These are phyloP conservation scores for Xiphophorus hellerii DNA, from an alignment of 2,113 vertebrate genomes.

Conservation along the genomic window DNA sequence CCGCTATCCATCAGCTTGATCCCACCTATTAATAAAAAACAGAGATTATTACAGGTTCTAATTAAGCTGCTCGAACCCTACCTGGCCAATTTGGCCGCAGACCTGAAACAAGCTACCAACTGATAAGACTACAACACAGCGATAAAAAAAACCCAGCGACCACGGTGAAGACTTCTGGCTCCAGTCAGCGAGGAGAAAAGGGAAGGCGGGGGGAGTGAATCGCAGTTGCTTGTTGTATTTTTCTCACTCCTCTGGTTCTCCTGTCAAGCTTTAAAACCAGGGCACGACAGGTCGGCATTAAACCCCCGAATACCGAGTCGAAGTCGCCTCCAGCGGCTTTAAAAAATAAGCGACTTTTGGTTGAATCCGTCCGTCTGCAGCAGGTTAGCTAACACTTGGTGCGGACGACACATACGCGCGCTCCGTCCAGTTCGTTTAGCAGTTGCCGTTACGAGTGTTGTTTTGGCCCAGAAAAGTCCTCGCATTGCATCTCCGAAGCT, in stretches of 20 bases:
- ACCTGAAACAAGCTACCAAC: constrained; percentile 57
- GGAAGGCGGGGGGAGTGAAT: constrained; percentile 18
- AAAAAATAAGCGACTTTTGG: constrained; percentile 19
- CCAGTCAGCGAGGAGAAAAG: constrained; percentile 31
- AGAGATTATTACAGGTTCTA: constrained; percentile 8
- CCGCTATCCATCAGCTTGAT: constrained; percentile 23
- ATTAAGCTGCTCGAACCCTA: constrained; percentile 23
- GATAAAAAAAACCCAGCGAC: constrained; percentile 30
- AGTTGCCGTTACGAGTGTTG: constrained; percentile 26
- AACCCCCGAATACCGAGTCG: constrained; percentile 20
- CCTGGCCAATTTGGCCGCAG: constrained; percentile 34
- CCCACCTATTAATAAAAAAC: not conserved
- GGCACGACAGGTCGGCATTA: constrained; percentile 11
- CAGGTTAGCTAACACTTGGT: constrained; percentile 78
- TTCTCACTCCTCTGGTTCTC: constrained; percentile 17
- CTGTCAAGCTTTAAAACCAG: constrained; percentile 19
- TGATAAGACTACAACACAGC: constrained; percentile 51
- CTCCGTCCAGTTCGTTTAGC: constrained; percentile 43
- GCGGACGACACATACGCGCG: constrained; percentile 55
- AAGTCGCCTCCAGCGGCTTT: constrained; percentile 23
- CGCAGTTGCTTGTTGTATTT: constrained; percentile 23
- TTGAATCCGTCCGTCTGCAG: constrained; percentile 63
- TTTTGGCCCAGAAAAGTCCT: constrained; percentile 54
- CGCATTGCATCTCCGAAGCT: constrained; percentile 48
- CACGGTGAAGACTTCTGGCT: constrained; percentile 46